Base-by-base conservation (phyloP, 2,797 vertebrate species). In the Etheostoma nigrum region DNA sequence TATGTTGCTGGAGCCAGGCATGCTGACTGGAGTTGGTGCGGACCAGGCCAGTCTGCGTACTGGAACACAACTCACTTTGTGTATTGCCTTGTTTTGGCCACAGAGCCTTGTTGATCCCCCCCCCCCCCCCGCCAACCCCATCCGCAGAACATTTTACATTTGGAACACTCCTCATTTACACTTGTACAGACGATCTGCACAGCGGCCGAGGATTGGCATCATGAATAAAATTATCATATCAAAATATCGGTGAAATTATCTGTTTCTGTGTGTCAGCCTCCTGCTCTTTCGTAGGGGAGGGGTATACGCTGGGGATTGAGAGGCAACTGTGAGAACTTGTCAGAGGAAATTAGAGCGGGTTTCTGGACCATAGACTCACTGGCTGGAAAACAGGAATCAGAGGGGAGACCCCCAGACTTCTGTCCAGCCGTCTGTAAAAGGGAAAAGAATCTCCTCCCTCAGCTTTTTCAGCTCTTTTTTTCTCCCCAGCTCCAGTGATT, bases 171-270 rank as follows among this genome's bases (percentile, higher is more conserved):
- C 74, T 82, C 82, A 76, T 90, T 92, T 90, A 86, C 85, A 86
- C 87, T 89, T 79, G 82, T 84, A 82, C 86, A 82, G 83, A 84
- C 76, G 66, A 88, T 75, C 73, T 65, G 57, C 82, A 21, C 80
- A 59, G 86, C 60, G 60, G 83, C 81, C 52, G 62, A 82, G 66
- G 73, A 89, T 85, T 81, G 80, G 89, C 84, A 84, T 87, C 82
- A 87, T 92, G 82, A 91, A 92, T 91, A 85, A 90, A 89, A 88
- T 89, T 86, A 89, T 86, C 88, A 87, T 85, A 81, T 83, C 72
- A 90, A 90, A 88, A 88, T 85, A 91, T 77, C 70, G 75, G 77
- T 62, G 73, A 86, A 86, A 89, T 88, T 27, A 78, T 81, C 76
- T 25, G 0, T 79, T 82, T 80, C 65, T 81, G 57, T 70, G 45